Conservation (phyloP, 2,113 vertebrate genomes). For the Mormyrus iriodes region DNA sequence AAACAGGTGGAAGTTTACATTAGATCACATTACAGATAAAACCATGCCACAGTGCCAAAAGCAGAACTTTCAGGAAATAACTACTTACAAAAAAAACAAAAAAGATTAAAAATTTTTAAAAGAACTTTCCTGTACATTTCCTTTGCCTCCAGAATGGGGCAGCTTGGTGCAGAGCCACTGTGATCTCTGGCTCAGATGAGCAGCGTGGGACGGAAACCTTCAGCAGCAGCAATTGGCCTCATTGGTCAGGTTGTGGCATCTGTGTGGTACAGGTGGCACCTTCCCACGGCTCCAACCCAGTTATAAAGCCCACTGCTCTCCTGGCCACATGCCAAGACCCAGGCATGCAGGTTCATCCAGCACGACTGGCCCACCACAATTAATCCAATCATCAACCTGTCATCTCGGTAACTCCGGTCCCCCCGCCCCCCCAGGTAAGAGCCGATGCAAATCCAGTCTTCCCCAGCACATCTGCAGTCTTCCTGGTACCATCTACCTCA, state of each 20-base stretch:
- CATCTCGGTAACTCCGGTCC: neutral
- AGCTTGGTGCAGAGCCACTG: neutral
- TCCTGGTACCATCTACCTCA: neutral
- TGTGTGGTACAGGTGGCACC: neutral
- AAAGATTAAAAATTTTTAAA: neutral
- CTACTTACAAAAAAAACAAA: neutral
- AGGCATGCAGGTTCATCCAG: neutral
- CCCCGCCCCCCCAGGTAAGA: neutral
- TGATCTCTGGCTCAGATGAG: neutral
- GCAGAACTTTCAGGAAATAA: neutral
- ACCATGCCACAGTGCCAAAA: conserved; percentile 6
- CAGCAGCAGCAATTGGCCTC: neutral
- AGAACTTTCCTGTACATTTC: neutral
- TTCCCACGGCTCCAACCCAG: neutral
- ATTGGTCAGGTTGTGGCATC: neutral
- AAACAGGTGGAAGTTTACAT: neutral
- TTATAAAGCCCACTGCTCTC: neutral
- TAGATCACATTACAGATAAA: conserved; percentile 7
- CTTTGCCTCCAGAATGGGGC: neutral
- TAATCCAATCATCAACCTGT: neutral
- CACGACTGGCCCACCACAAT: neutral
- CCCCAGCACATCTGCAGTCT: neutral
- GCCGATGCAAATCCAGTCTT: neutral
- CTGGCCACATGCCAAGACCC: neutral
- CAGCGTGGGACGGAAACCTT: neutral